Conservation (phyloP, 2,113 vertebrate genomes). For the Carollia perspicillata region DNA sequence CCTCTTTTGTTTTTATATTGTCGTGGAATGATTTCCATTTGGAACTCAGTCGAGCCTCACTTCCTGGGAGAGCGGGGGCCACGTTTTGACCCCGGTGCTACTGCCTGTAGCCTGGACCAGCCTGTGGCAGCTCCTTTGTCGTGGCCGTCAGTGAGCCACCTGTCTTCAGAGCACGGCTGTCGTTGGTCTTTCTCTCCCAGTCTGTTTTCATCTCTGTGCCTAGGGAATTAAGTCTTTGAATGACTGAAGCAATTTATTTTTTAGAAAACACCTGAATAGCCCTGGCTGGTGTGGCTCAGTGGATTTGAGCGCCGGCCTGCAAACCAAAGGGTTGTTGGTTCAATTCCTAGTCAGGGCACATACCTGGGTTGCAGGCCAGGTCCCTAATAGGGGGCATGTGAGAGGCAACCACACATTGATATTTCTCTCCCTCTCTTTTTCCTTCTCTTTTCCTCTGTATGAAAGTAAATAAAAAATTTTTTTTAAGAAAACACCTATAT, state of each 20-base stretch:
- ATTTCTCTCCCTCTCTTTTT: no score
- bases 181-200: background rate
- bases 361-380: no score
- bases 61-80: background rate
- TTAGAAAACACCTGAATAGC: background rate
- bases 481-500: background rate
- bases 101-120: background rate
- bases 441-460: no score
- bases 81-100: background rate
- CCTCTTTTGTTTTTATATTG: background rate
- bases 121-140: background rate
- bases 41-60: background rate
- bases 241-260: background rate
- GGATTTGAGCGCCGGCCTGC: no score
- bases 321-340: no score
- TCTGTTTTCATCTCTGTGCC: background rate
- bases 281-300: no score
- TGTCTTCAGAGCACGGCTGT: background rate
- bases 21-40: background rate
- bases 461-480: background rate
- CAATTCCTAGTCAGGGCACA: no score
- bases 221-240: background rate
- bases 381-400: no score
- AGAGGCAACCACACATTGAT: no score
- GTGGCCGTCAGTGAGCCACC: fast-evolving